Base-by-base conservation (phyloP, 2,797 vertebrate genomes). In the Peromyscus nudipes region DNA sequence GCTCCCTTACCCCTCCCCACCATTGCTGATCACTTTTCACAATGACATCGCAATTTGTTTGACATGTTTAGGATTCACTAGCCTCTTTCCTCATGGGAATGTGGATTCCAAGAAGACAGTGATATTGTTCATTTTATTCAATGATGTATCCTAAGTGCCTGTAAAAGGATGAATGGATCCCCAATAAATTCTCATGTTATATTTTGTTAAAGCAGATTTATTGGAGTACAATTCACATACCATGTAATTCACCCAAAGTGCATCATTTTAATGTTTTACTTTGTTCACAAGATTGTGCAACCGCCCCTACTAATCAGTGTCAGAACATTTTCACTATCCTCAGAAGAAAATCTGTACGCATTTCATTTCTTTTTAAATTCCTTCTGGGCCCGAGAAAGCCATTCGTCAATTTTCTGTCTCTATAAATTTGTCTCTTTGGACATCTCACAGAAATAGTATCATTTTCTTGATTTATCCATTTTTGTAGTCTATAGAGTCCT, bases 241-340 rank as follows among this genome's bases (percentile, higher is more conserved):
- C 25, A 43, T 21, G 55, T 12, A 89, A 25, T 76, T 90, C 17
- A 62, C 25, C 37, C 67, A 37, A 91, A 93, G 21, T 69, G 1
- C 19, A 31, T 34, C 49, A 37, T 40, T 94, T 85, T 79, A 62
- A n/a, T 57, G 84, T 92, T 83, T 96, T 62, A 67, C 29, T 92
- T 19, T 43, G 19, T 82, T 79, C 40, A 43, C 55, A 80, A 40
- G 81, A 34, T 52, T 77, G 43, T 23, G 11, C 40, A 71, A 37
- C 37, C 23, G 84, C 67, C 14, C 31, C 13, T 40, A 65, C 52
- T 16, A 34, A n/a, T 57, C 23, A 16, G 23, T 71, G 92, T 75
- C 31, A 88, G 31, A 92, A 81, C 25, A 43, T 91, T 95, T 90
- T 81, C 4, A 88, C 9, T 49, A 52, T 4, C 17, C 64, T 21